Evolutionary conservation across 2,113 vertebrate genomes (phyloP).

Genomic region (Buteo buteo): DNA sequence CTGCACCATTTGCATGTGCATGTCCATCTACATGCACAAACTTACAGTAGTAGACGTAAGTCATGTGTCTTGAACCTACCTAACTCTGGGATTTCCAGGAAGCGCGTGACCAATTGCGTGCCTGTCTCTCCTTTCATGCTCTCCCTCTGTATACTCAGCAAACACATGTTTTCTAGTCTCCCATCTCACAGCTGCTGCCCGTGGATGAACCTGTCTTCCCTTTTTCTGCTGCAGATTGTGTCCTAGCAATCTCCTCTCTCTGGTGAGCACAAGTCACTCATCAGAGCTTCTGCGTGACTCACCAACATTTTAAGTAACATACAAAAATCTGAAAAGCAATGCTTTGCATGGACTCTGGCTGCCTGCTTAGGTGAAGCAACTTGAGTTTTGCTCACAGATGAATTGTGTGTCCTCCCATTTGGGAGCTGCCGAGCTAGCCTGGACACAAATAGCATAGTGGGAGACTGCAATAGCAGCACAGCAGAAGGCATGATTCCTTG

Average conservation of each 20-base stretch:
- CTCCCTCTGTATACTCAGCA: background rate
- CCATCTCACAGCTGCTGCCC: background rate
- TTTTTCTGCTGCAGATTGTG: background rate
- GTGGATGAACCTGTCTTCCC: background rate
- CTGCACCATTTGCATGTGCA: background rate
- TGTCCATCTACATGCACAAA: background rate
- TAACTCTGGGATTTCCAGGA: background rate
- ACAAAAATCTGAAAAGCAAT: background rate
- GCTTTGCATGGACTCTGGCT: background rate
- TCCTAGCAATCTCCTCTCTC: background rate
- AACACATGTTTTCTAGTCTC: background rate
- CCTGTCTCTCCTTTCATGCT: background rate
- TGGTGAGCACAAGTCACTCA: background rate
- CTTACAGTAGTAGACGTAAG: background rate
- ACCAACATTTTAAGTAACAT: background rate
- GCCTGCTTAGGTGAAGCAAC: background rate
- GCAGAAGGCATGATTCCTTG: background rate
- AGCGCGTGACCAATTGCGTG: rapidly evolving
- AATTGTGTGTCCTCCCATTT: background rate
- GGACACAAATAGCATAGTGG: background rate
- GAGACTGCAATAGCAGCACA: background rate
- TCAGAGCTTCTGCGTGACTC: background rate
- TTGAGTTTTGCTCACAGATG: background rate
- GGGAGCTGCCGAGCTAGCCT: background rate
- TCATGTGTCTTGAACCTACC: background rate